Conservation (phyloP, 37 sponge, comb jelly and placozoan species). For the Spongilla lacustris region DNA sequence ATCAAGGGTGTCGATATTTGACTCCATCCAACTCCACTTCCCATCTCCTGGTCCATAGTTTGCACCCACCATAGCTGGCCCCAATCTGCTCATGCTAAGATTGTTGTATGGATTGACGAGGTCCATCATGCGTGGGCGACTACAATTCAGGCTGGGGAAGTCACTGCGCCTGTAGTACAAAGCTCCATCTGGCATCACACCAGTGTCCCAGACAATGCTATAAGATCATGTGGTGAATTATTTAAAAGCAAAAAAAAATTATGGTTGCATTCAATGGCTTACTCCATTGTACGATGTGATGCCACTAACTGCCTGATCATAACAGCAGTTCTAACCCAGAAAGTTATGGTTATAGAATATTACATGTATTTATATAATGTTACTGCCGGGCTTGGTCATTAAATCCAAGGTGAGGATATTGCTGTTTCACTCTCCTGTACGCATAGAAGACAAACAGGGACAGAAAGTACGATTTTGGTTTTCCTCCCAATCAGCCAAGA, state of each 20-base stretch:
- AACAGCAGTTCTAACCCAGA: background rate
- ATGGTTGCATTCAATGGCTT: background rate
- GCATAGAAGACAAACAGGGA: slow-evolving; percentile 32
- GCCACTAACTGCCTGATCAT: background rate
- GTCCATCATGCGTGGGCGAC: slow-evolving; percentile 55
- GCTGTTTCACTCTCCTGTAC: slow-evolving; percentile 2
- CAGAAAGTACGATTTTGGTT: slow-evolving; percentile 47
- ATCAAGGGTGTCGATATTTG: slow-evolving; percentile 48
- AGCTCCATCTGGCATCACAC: background rate
- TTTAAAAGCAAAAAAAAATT: too few relatives aligned
- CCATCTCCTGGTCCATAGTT: slow-evolving; percentile 35
- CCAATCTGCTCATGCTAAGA: slow-evolving; percentile 45
- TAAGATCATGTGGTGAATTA: background rate
- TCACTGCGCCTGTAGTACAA: slow-evolving; percentile 12
- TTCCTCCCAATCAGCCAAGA: slow-evolving; percentile 3
- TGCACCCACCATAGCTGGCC: slow-evolving; percentile 7
- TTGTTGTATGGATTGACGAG: slow-evolving; percentile 76
- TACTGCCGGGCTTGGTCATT: background rate
- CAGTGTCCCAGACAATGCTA: background rate
- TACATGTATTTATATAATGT: background rate
- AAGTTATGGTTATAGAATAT: too few relatives aligned
- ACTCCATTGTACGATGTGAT: background rate
- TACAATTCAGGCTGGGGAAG: background rate
- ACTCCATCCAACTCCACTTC: slow-evolving; percentile 34
- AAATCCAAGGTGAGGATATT: background rate